Conservation (phyloP, 2,113 vertebrate species). For the Ammodytes marinus region DNA sequence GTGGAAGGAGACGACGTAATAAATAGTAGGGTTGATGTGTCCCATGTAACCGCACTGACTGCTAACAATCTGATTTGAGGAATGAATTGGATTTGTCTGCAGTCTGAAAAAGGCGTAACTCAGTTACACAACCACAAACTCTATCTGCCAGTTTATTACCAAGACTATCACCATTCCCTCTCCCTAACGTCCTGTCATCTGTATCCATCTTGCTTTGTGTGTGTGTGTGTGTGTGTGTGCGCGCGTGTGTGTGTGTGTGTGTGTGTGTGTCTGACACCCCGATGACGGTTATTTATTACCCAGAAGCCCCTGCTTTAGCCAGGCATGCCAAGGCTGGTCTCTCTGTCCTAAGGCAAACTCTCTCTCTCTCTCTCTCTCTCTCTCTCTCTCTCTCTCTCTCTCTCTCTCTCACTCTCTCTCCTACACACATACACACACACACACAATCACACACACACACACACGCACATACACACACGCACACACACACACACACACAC, state of each 20-base stretch:
- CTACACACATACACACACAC: constrained; percentile 22
- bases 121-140: too few relatives aligned
- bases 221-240: background rate
- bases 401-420: constrained; percentile 1
- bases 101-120: too few relatives aligned
- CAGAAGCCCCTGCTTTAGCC: constrained; percentile 52
- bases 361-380: constrained; percentile 32
- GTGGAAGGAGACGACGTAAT: too few relatives aligned
- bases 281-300: constrained; percentile 57
- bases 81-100: too few relatives aligned
- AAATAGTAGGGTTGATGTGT: too few relatives aligned
- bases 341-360: constrained; percentile 59
- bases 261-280: constrained; percentile 41
- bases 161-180: background rate
- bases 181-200: background rate
- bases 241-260: background rate
- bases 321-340: constrained; percentile 38
- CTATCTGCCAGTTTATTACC: too few relatives aligned
- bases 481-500: background rate
- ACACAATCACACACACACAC: too few relatives aligned
- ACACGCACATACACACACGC: too few relatives aligned
- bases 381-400: constrained; percentile 28
- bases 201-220: background rate
- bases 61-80: too few relatives aligned
- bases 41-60: too few relatives aligned